These are phyloP conservation scores for Laspeyria flexula DNA, from an alignment of 2,888 invertebrate genomes.

Conservation along the genomic window DNA sequence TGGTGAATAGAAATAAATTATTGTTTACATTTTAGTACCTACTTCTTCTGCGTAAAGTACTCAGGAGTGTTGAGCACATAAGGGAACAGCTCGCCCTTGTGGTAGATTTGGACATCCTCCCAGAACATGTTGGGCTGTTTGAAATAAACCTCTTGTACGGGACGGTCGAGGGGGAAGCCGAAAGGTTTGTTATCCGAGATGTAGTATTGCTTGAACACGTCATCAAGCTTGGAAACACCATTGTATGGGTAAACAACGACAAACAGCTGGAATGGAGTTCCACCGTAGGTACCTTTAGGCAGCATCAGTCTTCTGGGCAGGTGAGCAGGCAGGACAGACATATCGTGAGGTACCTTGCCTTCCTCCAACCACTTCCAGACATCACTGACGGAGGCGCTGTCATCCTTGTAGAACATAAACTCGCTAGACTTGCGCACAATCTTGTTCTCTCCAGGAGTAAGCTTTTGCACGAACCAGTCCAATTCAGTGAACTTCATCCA, in stretches of 20 bases:
- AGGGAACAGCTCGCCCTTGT: slow-evolving; percentile 66
- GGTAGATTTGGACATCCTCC: slow-evolving; percentile 84
- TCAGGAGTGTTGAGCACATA: slow-evolving; percentile 59
- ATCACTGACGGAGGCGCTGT: slow-evolving; percentile 87
- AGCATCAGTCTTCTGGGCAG: slow-evolving; percentile 89
- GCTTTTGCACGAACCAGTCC: slow-evolving; percentile 86
- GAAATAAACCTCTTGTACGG: slow-evolving; percentile 73
- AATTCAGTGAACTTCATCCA: slow-evolving; percentile 87
- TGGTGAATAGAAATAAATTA: background rate
- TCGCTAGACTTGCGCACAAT: slow-evolving; percentile 88
- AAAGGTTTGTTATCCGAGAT: slow-evolving; percentile 81
- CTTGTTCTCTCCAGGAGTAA: slow-evolving; percentile 87
- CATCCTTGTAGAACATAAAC: slow-evolving; percentile 86
- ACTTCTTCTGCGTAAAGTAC: slow-evolving; percentile 46
- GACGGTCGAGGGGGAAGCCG: slow-evolving; percentile 87
- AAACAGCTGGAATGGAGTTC: slow-evolving; percentile 88
- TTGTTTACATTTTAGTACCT: slow-evolving; percentile 16
- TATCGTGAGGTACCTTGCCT: slow-evolving; percentile 79
- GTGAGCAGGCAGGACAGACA: slow-evolving; percentile 83
- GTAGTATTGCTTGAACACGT: slow-evolving; percentile 55
- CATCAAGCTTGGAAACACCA: slow-evolving; percentile 65
- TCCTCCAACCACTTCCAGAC: slow-evolving; percentile 86
- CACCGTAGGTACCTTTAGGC: slow-evolving; percentile 89
- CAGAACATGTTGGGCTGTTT: slow-evolving; percentile 86
- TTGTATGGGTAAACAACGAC: slow-evolving; percentile 86